Base-by-base conservation (phyloP, 1,140 invertebrate genomes). In the Trachymyrmex cornetzi region DNA sequence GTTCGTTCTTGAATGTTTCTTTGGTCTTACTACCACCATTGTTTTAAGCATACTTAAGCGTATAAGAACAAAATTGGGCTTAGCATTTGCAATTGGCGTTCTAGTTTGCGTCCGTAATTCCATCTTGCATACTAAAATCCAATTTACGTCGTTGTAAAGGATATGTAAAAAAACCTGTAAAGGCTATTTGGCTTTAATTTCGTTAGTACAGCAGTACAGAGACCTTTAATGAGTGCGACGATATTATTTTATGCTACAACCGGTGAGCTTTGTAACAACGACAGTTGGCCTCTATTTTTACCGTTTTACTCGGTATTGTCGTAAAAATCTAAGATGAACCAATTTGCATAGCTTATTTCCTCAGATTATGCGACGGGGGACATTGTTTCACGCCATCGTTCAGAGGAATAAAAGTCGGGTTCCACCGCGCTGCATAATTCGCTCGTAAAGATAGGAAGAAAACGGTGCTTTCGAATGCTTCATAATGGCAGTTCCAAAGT, bases 401-500 rank as follows among this genome's bases (percentile, higher is more conserved):
- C n/a, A 7, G 14, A 38, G 34, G 67, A 77, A 79, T 64, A 63
- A 88, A 86, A 89, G 87, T 80, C 59, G 84, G 38, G 67, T 61
- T 75, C 71, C 27, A 53, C 59, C 34, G 71, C 69, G n/a, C 27
- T 27, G 89, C 66, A 89, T 90, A 90, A 90, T 90, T 87, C 59
- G 38, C 85, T 89, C 89, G 85, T 90, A 90, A 90, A 89, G 69
- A 87, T 84, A 53, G 72, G 48, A 69, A 44, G 12, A 53, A 64
- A 72, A 48, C 64, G 77, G 61, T 74, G 64, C 77, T 74, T 74
- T 82, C 59, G 88, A 55, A 57, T 72, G 88, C 30, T 82, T 90
- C 88, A 89, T 77, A 87, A 85, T 84, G 85, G 86, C 86, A 87
- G 88, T 87, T 79, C 75, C 30, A 38, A 38, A 77, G 48, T 48